Base-by-base conservation (phyloP, 2,888 invertebrate genomes). In the Sialis lutaria region DNA sequence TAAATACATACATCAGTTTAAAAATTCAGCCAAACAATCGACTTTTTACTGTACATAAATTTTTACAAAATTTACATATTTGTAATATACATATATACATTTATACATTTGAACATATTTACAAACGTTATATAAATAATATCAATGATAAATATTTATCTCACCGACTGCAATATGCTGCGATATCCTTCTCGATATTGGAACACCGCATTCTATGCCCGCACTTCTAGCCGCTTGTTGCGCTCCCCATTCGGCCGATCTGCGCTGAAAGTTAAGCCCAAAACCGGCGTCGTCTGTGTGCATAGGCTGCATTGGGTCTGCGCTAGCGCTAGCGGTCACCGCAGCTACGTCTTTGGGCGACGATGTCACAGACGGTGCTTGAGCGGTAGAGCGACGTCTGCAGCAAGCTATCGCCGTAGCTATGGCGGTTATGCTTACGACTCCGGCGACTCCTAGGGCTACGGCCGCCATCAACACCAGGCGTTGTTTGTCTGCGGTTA, bases 181-280 rank as follows among this genome's bases (percentile, higher is more conserved):
- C 2, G 60, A 59, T 54, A 61, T 60, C 46, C 62, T 51, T 12
- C 60, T 57, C 12, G 46, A 46, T 31, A 46, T 39, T n/a, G 46
- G 46, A 32, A 46, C 46, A 9, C 22, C 33, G 57, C 65, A 58
- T 51, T 64, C 65, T 9, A 64, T 63, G 49, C 65, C 56, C 1
- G 47, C 42, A 9, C 40, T 44, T 30, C 50, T 32, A 8, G 47
- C 46, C 8, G 44, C 32, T 51, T 64, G 65, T 51, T 64, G 60
- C 22, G 22, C 22, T 22, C 22, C 22, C 22, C 22, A 22, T 22
- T 22, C 22, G 22, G 22, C 22, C 50, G 64, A 64, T 46, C 65
- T 55, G 46, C 65, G 52, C 34, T 64, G 64, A 51, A 67, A 67
- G 8, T 62, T 64, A 45, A 64, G 64, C 22, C 63, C 64, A 51